Evolutionary conservation across 2,888 invertebrate species (phyloP).

Genomic region (Pristionchus fissidentatus): DNA sequence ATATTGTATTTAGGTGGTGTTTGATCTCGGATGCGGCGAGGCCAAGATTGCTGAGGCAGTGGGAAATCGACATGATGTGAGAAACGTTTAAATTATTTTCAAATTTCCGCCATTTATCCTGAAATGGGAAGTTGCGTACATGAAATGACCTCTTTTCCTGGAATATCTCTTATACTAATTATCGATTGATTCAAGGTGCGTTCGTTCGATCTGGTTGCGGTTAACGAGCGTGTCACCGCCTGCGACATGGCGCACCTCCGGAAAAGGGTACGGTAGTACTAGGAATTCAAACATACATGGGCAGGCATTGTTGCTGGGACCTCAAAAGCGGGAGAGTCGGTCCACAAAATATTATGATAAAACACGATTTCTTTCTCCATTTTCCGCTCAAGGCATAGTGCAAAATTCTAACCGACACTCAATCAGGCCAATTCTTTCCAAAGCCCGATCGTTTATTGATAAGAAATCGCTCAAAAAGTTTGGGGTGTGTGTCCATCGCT

Average conservation of each 20-base stretch:
- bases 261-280: conserved; percentile 54
- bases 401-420: no score
- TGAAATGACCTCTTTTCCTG: neutral
- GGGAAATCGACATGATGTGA: conserved; percentile 54
- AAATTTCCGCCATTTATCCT: neutral
- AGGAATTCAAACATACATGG: no score
- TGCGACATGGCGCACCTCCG: conserved; percentile 88
- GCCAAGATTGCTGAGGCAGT: conserved; percentile 83
- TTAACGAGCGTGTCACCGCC: conserved; percentile 85
- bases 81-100: neutral
- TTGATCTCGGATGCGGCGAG: conserved; percentile 97
- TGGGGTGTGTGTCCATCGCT: no score
- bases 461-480: no score
- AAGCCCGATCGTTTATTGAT: no score
- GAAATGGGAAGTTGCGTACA: neutral
- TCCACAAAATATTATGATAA: no score
- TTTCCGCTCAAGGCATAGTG: no score
- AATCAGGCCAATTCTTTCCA: no score
- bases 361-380: no score
- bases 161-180: neutral
- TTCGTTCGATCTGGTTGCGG: conserved; percentile 91
- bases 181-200: conserved; percentile 81
- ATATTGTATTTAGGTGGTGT: conserved; percentile 81
- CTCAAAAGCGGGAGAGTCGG: no score
- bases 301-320: no score